These are phyloP conservation scores for Galago senegalensis DNA, from an alignment of 2,797 vertebrate species.

Conservation along the genomic window DNA sequence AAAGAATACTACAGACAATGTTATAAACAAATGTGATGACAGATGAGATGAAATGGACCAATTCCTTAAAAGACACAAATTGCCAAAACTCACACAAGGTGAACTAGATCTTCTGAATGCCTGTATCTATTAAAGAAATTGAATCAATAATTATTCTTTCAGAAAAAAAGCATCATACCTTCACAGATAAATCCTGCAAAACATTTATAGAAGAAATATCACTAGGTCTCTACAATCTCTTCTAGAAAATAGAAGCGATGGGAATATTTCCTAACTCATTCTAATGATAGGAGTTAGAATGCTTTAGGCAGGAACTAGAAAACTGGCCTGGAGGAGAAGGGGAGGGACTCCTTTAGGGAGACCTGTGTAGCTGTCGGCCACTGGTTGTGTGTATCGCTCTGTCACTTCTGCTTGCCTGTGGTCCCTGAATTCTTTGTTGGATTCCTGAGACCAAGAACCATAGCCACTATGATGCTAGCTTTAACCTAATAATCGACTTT, in stretches of 20 bases:
- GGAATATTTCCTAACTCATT: not conserved
- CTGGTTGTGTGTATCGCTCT: no score
- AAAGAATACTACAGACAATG: not conserved
- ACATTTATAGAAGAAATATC: not conserved
- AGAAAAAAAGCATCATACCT: not conserved
- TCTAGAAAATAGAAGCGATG: conserved; percentile 15
- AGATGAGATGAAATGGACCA: not conserved
- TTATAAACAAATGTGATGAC: not conserved
- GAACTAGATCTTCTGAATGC: not conserved
- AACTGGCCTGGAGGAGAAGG: no score
- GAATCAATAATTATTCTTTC: not conserved
- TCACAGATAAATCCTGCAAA: not conserved
- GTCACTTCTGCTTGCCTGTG: no score
- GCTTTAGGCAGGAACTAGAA: no score
- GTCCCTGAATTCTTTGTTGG: no score
- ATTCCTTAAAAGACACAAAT: conserved; percentile 1
- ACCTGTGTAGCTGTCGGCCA: no score
- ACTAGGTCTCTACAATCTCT: not conserved
- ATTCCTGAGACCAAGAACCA: no score
- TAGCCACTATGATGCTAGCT: not conserved
- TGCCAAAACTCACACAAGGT: not conserved
- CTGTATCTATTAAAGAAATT: not conserved
- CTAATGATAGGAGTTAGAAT: not conserved
- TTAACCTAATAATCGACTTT: not conserved
- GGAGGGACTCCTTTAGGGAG: no score